Conservation (phyloP, 2,888 invertebrate genomes). For the Brachypalpus laphriformis region DNA sequence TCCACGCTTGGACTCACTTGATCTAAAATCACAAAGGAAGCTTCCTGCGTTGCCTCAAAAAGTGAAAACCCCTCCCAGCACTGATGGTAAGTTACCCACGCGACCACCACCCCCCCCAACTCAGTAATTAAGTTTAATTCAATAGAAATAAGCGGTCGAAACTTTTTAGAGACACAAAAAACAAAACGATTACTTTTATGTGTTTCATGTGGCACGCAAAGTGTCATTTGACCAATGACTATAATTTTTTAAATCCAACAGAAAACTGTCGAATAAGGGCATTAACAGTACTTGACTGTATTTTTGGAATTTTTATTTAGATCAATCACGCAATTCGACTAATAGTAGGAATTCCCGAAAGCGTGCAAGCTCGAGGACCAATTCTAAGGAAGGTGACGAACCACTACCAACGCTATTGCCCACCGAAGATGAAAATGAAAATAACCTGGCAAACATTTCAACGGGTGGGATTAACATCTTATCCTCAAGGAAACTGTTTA, state of each 20-base stretch:
- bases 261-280: constrained; percentile 1
- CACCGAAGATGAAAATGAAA: constrained; percentile 44
- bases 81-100: constrained; percentile 37
- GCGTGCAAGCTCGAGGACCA: constrained; percentile 9
- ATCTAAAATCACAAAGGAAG: constrained; percentile 56
- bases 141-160: neutral
- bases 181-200: neutral
- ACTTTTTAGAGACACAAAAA: neutral
- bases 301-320: constrained; percentile 45
- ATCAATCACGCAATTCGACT: constrained; percentile 30
- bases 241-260: constrained; percentile 15
- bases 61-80: constrained; percentile 14
- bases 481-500: constrained; percentile 75
- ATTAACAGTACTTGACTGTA: neutral
- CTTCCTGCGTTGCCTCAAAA: constrained; percentile 59
- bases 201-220: constrained; percentile 53
- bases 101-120: neutral
- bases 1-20: constrained; percentile 70
- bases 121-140: constrained; percentile 6
- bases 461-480: constrained; percentile 71
- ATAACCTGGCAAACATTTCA: constrained; percentile 49
- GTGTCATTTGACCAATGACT: constrained; percentile 20
- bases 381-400: constrained; percentile 35
- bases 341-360: constrained; percentile 20
- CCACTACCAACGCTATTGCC: neutral